These are phyloP conservation scores for Drosophila kohkoa DNA, from an alignment of 1,140 invertebrate species.

Conservation along the genomic window DNA sequence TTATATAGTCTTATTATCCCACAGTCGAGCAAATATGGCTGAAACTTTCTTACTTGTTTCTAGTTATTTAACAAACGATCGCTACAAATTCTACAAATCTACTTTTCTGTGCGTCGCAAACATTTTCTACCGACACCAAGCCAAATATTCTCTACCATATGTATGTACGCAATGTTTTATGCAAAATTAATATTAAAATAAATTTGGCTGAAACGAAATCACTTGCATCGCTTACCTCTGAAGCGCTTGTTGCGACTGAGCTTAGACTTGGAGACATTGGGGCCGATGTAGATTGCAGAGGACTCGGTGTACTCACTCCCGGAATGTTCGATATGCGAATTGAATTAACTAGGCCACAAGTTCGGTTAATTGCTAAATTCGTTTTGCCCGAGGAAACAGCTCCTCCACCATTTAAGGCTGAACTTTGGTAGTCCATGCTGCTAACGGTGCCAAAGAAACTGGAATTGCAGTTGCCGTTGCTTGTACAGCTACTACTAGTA, in stretches of 20 bases:
- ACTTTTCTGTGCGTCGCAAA: too few relatives aligned
- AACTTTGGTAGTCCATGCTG: conserved; percentile 26
- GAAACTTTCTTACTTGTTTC: too few relatives aligned
- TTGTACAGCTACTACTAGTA: conserved; percentile 11
- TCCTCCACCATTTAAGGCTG: conserved; percentile 11
- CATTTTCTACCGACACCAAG: too few relatives aligned
- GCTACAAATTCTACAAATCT: too few relatives aligned
- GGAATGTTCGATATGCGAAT: conserved; percentile 53
- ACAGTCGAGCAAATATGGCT: too few relatives aligned
- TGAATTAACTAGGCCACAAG: conserved; percentile 37
- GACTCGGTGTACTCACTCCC: conserved; percentile 60
- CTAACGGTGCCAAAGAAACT: conserved; percentile 26
- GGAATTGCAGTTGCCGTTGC: conserved; percentile 19
- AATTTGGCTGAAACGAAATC: too few relatives aligned
- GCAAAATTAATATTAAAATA: too few relatives aligned
- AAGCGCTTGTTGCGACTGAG: conserved; percentile 90
- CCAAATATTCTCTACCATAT: too few relatives aligned
- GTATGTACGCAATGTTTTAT: too few relatives aligned
- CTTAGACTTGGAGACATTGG: conserved; percentile 90
- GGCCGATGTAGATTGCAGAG: conserved; percentile 71
- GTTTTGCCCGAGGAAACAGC: conserved; percentile 7
- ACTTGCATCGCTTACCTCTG: conserved; percentile 87
- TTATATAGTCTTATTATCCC: too few relatives aligned
- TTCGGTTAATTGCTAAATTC: conserved; percentile 37
- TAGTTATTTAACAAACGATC: too few relatives aligned